phyloP scores from a whole-genome alignment of 2,888 invertebrate genomes.

The Phyto melanocephala region DNA sequence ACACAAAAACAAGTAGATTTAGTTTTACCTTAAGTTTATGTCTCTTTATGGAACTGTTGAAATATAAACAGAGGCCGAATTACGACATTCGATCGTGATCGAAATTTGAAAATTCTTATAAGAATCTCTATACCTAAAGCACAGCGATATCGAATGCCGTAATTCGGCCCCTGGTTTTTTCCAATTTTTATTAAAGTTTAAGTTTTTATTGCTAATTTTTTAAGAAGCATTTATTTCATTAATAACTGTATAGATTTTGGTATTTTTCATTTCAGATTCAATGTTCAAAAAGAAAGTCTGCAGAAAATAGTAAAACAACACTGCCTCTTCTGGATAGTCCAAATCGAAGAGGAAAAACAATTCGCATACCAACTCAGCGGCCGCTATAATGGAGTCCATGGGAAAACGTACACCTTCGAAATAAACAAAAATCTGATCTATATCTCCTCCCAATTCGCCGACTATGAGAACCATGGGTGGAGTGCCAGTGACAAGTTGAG shows the following conservation, averaged over 20 bases:
- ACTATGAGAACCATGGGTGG: constrained; percentile 53
- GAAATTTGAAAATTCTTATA: no score
- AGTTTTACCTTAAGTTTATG: no score
- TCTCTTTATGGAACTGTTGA: no score
- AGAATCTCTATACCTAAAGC: no score
- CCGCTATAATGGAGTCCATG: constrained; percentile 32
- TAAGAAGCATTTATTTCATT: constrained; percentile 53
- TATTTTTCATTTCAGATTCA: constrained; percentile 48
- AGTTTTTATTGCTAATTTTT: background rate
- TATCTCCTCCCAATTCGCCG: constrained; percentile 51
- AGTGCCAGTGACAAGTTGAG: background rate
- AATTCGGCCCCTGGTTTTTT: no score
- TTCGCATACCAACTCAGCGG: constrained; percentile 51
- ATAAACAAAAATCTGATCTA: constrained; percentile 58
- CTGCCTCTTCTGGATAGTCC: constrained; percentile 56
- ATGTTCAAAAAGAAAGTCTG: constrained; percentile 57
- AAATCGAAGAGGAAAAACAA: constrained; percentile 55
- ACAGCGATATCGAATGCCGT: no score
- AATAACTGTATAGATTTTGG: constrained; percentile 56
- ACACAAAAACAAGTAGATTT: no score
- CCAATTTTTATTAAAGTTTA: background rate
- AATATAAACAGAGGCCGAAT: no score
- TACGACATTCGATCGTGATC: no score
- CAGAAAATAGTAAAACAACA: constrained; percentile 41
- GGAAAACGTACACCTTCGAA: constrained; percentile 55